Evolutionary conservation across 92 coral and sea anemone genomes (phyloP).

Genomic region (Paragorgia papillata): DNA sequence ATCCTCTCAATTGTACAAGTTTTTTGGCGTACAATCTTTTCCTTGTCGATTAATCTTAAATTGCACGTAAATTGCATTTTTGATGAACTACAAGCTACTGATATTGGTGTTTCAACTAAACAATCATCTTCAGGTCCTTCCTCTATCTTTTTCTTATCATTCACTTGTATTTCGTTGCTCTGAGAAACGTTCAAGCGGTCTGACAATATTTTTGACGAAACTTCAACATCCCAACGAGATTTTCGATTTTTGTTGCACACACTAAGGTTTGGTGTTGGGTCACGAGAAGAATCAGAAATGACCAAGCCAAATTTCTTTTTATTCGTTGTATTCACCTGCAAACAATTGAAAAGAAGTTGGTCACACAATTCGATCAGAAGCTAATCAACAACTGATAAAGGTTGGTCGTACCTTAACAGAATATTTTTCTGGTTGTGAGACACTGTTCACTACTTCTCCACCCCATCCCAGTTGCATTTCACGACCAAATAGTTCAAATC

Average conservation of each 20-base stretch:
- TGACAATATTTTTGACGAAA: neutral
- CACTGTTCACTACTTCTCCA: conserved; percentile 44
- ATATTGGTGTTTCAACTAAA: neutral
- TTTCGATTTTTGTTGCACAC: neutral
- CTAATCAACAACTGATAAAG: no score
- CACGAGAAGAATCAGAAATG: neutral
- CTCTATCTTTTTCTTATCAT: neutral
- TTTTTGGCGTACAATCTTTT: no score
- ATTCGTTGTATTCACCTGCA: neutral
- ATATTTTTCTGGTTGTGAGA: neutral
- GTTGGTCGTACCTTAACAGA: neutral
- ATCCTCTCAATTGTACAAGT: no score
- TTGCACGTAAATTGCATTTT: no score
- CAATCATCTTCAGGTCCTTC: neutral
- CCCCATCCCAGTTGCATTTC: conserved; percentile 79
- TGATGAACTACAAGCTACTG: neutral
- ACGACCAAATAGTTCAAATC: conserved; percentile 63
- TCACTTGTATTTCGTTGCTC: no score
- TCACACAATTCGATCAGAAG: no score
- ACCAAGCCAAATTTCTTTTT: neutral
- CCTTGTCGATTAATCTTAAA: no score
- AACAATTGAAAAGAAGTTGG: no score
- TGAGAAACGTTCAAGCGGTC: neutral
- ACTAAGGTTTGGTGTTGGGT: neutral
- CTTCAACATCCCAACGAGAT: neutral